phyloP scores from a whole-genome alignment of 2,797 vertebrate species.

The Menidia menidia region DNA sequence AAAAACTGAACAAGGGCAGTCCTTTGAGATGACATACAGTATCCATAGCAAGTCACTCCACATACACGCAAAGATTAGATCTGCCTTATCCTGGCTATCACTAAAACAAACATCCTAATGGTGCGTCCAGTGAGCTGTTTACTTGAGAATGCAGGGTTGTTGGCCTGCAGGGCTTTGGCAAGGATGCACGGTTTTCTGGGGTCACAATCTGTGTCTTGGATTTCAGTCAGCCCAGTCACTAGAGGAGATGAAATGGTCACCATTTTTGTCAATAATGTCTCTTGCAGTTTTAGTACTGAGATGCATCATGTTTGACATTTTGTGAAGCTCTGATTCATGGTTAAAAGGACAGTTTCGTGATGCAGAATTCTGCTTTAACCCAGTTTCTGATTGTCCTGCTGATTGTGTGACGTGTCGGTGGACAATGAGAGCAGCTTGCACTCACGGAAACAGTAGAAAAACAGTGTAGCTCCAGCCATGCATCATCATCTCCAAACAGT shows the following conservation, averaged over 20 bases:
- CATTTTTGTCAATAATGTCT: constrained; percentile 22
- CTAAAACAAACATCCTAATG: constrained; percentile 41
- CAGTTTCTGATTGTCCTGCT: constrained; percentile 1
- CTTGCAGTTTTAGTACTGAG: constrained; percentile 1
- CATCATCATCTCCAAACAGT: neutral
- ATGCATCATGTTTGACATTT: neutral
- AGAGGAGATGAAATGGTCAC: constrained; percentile 22
- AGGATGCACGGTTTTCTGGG: constrained; percentile 42
- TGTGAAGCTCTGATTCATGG: neutral
- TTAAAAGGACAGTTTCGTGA: neutral
- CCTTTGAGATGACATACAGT: constrained; percentile 42
- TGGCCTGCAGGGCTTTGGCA: constrained; percentile 60
- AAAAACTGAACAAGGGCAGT: constrained; percentile 35
- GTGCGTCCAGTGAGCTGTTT: constrained; percentile 47
- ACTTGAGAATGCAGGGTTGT: constrained; percentile 42
- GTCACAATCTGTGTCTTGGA: constrained; percentile 36
- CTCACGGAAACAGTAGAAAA: no score
- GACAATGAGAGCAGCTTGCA: neutral
- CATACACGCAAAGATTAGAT: constrained; percentile 27
- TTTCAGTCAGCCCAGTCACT: constrained; percentile 22
- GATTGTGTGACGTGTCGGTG: constrained; percentile 21
- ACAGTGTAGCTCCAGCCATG: no score
- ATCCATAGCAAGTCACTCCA: constrained; percentile 28
- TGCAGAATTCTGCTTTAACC: neutral
- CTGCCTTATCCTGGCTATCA: constrained; percentile 18